Conservation (phyloP, 2,888 invertebrate species). For the Seladonia tumulorum region DNA sequence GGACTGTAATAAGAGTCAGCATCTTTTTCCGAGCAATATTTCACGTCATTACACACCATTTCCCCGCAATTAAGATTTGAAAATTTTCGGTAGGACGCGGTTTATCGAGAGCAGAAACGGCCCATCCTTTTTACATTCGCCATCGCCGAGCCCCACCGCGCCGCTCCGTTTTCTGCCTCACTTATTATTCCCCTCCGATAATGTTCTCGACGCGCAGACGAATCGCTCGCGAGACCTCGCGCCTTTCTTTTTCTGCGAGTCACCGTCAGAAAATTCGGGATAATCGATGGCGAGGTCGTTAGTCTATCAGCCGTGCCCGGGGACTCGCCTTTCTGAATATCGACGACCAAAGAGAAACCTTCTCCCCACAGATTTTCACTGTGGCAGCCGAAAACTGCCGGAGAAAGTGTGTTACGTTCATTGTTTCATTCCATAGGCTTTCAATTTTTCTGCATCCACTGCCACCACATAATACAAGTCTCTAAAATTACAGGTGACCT, state of each 20-base stretch:
- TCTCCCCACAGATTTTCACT: not conserved
- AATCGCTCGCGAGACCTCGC: constrained; percentile 24
- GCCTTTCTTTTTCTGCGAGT: constrained; percentile 3
- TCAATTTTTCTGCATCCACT: too few species aligned
- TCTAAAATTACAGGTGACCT: too few species aligned
- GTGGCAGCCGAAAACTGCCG: not conserved
- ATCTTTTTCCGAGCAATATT: constrained; percentile 81
- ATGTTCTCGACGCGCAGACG: constrained; percentile 20
- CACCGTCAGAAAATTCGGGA: constrained; percentile 11
- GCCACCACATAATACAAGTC: too few species aligned
- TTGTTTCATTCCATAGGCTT: too few species aligned
- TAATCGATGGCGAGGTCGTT: not conserved
- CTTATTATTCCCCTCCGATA: constrained; percentile 36
- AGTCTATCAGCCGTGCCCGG: not conserved
- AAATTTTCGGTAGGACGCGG: constrained; percentile 65
- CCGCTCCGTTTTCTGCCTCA: constrained; percentile 27
- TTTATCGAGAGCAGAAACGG: constrained; percentile 61
- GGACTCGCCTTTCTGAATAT: not conserved
- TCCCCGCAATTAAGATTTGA: constrained; percentile 80
- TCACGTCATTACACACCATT: constrained; percentile 81
- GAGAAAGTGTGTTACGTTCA: not conserved
- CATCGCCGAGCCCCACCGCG: not conserved
- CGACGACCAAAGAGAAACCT: not conserved
- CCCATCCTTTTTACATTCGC: constrained; percentile 26
- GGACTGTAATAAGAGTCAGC: constrained; percentile 81